Conservation (phyloP, 2,888 invertebrate genomes). For the Drosophila borealis region DNA sequence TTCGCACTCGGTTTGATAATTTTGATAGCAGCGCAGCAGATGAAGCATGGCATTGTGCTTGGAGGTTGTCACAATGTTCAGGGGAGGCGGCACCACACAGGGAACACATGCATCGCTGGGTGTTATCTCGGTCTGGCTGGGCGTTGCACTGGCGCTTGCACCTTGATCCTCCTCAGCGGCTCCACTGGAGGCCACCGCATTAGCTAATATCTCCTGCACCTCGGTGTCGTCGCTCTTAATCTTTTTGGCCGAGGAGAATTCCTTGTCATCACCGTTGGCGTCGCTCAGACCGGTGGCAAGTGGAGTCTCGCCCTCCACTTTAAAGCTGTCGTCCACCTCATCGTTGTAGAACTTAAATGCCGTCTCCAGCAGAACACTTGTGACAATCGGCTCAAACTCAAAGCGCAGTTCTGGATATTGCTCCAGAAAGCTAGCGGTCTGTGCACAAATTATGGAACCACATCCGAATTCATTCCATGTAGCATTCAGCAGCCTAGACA, state of each 20-base stretch:
- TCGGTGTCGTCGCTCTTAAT: slow-evolving; percentile 85
- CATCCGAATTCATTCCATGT: slow-evolving; percentile 89
- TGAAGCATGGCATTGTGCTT: slow-evolving; percentile 82
- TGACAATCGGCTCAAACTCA: slow-evolving; percentile 86
- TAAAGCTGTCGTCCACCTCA: slow-evolving; percentile 59
- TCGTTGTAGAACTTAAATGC: slow-evolving; percentile 85
- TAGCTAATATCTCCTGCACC: slow-evolving; percentile 83
- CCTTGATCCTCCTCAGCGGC: slow-evolving; percentile 46
- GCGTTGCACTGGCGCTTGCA: slow-evolving; percentile 33
- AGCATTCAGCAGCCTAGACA: slow-evolving; percentile 90
- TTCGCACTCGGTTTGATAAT: slow-evolving; percentile 60
- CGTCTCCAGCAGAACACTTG: slow-evolving; percentile 86
- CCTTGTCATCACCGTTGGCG: slow-evolving; percentile 53
- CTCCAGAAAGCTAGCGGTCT: slow-evolving; percentile 87
- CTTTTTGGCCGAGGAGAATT: slow-evolving; percentile 85
- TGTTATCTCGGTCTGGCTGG: slow-evolving; percentile 48
- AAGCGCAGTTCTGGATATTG: slow-evolving; percentile 85
- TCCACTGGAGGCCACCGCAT: slow-evolving; percentile 60
- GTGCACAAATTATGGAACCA: slow-evolving; percentile 87
- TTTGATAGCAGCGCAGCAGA: slow-evolving; percentile 81
- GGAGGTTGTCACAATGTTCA: slow-evolving; percentile 59
- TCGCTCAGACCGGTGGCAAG: slow-evolving; percentile 11
- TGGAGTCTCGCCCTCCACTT: slow-evolving; percentile 12
- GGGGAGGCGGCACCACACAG: slow-evolving; percentile 47
- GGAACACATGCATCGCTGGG: slow-evolving; percentile 29